Evolutionary conservation across 2,797 vertebrate species (phyloP).

Genomic region (Pelochelys cantorii): DNA sequence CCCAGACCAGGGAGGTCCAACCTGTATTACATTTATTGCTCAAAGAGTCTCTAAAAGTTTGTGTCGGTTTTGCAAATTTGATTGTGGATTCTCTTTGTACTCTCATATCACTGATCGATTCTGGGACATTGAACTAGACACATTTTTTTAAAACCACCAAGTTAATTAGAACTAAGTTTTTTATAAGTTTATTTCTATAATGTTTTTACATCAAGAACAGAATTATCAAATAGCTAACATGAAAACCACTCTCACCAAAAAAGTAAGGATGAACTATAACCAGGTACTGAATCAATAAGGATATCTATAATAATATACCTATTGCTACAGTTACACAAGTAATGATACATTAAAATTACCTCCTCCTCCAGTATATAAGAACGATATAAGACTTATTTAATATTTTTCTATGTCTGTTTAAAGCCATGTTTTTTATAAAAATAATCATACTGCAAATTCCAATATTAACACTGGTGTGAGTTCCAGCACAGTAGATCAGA

Average conservation of each 20-base stretch:
- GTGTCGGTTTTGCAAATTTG: neutral
- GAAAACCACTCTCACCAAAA: neutral
- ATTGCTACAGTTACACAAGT: neutral
- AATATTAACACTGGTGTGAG: rapidly evolving
- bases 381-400: neutral
- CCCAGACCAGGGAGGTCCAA: no score
- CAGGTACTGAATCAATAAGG: neutral
- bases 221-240: neutral
- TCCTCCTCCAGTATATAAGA: neutral
- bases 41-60: neutral
- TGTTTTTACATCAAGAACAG: neutral
- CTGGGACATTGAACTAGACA: neutral
- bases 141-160: neutral
- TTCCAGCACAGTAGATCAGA: neutral
- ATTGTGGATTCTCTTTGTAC: neutral
- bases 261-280: neutral
- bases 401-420: neutral
- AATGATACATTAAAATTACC: neutral
- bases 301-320: neutral
- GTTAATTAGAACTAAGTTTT: neutral
- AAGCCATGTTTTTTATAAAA: neutral
- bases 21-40: neutral
- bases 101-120: neutral
- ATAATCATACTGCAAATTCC: neutral
- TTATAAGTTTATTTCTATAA: neutral